phyloP scores from a whole-genome alignment of 2,888 invertebrate species.

The Griposia aprilina region DNA sequence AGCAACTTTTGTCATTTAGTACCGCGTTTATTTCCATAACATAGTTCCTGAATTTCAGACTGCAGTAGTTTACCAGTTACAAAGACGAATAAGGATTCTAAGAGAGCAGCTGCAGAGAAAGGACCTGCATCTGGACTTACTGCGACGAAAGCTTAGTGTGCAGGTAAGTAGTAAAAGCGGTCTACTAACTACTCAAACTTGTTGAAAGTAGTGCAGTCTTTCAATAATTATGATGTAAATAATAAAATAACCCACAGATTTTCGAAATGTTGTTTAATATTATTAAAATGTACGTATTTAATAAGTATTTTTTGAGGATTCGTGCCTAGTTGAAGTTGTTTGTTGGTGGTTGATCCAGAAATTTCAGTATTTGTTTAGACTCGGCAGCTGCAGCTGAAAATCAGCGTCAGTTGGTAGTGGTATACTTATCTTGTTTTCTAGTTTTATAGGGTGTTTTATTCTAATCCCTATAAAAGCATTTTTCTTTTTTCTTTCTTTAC shows the following conservation, averaged over 20 bases:
- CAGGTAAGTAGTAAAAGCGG: conserved; percentile 89
- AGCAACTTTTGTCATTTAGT: conserved; percentile 44
- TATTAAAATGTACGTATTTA: too few species aligned
- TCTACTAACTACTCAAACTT: background rate
- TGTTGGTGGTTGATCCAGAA: background rate
- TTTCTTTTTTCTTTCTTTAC: too few species aligned
- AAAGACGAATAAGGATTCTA: conserved; percentile 95
- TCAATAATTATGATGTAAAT: background rate
- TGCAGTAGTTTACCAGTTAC: conserved; percentile 96
- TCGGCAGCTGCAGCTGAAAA: too few species aligned
- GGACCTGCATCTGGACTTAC: conserved; percentile 97
- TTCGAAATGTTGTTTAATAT: background rate
- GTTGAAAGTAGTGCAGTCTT: background rate
- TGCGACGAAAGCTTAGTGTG: conserved; percentile 96
- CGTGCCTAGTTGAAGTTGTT: background rate
- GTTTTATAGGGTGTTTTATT: too few species aligned
- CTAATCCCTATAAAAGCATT: too few species aligned
- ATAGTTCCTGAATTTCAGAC: conserved; percentile 89
- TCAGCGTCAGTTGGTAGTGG: too few species aligned
- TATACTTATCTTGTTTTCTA: too few species aligned
- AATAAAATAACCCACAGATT: background rate
- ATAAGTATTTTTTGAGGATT: too few species aligned
- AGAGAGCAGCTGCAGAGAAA: conserved; percentile 97
- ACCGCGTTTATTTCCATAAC: conserved; percentile 33
- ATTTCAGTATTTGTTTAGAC: background rate